Percentiles rank a stretch among this genome's conserved stretches.
Conservation (phyloP, 2,797 vertebrate genomes). For the Myotis myotis region DNA sequence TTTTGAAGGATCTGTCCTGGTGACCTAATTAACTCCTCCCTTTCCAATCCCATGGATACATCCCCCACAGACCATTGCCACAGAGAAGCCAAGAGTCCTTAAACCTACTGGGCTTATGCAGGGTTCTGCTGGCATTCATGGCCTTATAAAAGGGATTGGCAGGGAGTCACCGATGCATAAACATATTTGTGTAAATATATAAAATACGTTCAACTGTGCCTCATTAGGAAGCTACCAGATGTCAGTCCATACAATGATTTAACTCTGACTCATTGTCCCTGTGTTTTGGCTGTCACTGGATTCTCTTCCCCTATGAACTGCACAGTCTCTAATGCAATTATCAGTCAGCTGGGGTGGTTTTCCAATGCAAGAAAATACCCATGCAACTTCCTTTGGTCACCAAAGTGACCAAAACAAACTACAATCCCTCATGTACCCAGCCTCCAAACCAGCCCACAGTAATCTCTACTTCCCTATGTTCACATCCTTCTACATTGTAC, state of each 20-base stretch:
- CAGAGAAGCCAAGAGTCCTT: no score
- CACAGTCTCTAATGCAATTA: neutral
- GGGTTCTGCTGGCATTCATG: no score
- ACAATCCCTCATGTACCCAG: neutral
- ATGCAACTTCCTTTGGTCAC: neutral
- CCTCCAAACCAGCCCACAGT: neutral
- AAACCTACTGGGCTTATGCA: no score
- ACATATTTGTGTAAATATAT: neutral
- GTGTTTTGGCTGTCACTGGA: neutral
- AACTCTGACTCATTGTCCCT: neutral
- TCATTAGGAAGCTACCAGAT: neutral
- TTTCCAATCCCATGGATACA: no score
- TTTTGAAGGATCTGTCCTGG: neutral
- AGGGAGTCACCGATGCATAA: neutral
- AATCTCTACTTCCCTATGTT: neutral
- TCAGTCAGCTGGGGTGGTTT: neutral
- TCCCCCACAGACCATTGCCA: no score
- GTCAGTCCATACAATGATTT: neutral
- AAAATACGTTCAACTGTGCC: neutral
- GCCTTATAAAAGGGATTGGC: no score
- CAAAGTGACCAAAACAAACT: neutral
- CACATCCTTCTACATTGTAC: no score
- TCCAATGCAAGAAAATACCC: neutral
- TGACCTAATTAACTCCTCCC: neutral
- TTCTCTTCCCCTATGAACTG: neutral